Conservation (phyloP, 2,888 invertebrate species). For the Brassicogethes aeneus region DNA sequence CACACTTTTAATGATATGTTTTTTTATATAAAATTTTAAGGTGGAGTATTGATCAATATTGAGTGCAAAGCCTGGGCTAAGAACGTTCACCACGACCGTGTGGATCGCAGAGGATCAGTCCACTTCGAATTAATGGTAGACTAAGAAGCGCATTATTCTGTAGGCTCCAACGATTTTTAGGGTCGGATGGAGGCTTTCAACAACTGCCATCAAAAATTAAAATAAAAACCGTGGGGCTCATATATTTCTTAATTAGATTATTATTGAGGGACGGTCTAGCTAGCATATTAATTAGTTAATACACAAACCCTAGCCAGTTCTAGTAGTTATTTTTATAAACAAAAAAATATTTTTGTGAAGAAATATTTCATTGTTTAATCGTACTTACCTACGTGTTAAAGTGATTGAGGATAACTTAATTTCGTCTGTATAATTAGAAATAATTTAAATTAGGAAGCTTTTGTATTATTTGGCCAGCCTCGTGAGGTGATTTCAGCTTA, state of each 20-base stretch:
- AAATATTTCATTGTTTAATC: too few species aligned
- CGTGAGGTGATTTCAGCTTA: not conserved
- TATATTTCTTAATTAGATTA: constrained; percentile 8
- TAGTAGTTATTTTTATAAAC: too few species aligned
- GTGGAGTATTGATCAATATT: constrained; percentile 83
- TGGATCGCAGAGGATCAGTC: constrained; percentile 84
- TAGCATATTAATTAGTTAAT: constrained; percentile 2
- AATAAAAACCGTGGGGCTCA: constrained; percentile 12
- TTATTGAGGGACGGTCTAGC: constrained; percentile 13
- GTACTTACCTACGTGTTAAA: too few species aligned
- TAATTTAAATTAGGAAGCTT: not conserved
- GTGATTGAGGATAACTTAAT: not conserved
- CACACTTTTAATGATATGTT: too few species aligned
- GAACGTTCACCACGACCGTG: constrained; percentile 79
- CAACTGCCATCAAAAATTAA: constrained; percentile 36
- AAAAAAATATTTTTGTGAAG: too few species aligned
- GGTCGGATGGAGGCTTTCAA: constrained; percentile 30
- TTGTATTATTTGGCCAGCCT: not conserved
- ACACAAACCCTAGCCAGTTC: not conserved
- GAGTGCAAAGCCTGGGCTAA: constrained; percentile 91
- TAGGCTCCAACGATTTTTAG: constrained; percentile 8
- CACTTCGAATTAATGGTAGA: constrained; percentile 94
- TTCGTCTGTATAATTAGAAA: not conserved
- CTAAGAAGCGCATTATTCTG: constrained; percentile 41
- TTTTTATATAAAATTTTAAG: too few species aligned